A percentile compares a stretch with the other conserved stretches of the same genome.
Conservation (phyloP, 1,140 invertebrate species). For the Drosophila nigromelanica region DNA sequence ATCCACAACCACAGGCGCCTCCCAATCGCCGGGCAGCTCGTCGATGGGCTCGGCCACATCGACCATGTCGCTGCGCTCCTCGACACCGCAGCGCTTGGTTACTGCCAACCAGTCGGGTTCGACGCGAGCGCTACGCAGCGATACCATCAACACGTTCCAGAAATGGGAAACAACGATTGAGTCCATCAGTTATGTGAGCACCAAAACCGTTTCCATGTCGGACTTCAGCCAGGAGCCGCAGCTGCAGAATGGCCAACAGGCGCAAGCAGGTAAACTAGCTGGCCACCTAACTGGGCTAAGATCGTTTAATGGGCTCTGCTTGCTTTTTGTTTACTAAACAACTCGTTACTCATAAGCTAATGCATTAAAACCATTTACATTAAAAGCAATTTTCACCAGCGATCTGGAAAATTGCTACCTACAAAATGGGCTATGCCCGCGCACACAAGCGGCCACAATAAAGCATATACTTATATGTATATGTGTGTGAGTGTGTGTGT, state of each 20-base stretch:
- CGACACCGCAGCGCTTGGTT: conserved; percentile 46
- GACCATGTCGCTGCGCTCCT: conserved; percentile 73
- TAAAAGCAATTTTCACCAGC: conserved; percentile 41
- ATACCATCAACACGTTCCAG: conserved; percentile 79
- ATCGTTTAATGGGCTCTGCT: conserved; percentile 16
- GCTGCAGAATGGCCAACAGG: conserved; percentile 40
- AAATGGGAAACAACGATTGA: conserved; percentile 83
- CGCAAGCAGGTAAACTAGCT: conserved; percentile 56
- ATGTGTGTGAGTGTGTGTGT: conserved; percentile 8
- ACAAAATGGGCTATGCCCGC: conserved; percentile 58
- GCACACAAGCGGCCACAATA: conserved; percentile 5
- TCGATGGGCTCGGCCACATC: conserved; percentile 75
- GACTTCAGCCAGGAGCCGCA: conserved; percentile 64
- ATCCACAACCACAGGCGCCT: conserved; percentile 55
- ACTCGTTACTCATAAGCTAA: conserved; percentile 51
- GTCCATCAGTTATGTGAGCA: conserved; percentile 81
- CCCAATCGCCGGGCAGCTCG: conserved; percentile 59
- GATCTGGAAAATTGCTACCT: conserved; percentile 74
- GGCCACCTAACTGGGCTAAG: conserved; percentile 11
- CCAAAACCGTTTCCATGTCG: conserved; percentile 75
- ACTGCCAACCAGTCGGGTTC: conserved; percentile 25
- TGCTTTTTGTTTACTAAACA: conserved; percentile 46
- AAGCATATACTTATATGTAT: background rate
- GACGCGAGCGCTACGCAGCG: conserved; percentile 60
- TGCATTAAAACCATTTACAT: conserved; percentile 49